Percentiles rank a stretch among this genome's conserved stretches.
phyloP scores from a whole-genome alignment of 2,888 invertebrate species.

The Plemyria rubiginata region DNA sequence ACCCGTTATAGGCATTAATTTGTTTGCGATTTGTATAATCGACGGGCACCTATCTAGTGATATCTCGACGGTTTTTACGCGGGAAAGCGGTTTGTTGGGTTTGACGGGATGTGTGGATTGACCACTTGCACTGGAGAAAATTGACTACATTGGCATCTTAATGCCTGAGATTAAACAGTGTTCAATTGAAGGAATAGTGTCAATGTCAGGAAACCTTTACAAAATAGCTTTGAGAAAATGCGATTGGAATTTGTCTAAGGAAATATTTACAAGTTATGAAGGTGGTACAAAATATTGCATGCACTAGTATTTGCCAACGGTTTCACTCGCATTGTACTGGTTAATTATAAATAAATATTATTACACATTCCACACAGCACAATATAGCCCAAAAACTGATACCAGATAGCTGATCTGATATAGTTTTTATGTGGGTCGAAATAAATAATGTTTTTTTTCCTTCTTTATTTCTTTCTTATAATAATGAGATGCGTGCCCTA shows the following conservation, averaged over 20 bases:
- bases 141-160: constrained; percentile 11
- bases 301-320: too few species aligned
- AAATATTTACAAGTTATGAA: neutral
- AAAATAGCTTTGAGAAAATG: neutral
- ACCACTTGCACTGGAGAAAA: constrained; percentile 28
- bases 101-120: constrained; percentile 26
- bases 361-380: too few species aligned
- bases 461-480: too few species aligned
- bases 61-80: constrained; percentile 24
- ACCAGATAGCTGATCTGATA: too few species aligned
- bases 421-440: too few species aligned
- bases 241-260: neutral
- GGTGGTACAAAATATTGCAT: neutral
- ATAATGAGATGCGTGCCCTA: too few species aligned
- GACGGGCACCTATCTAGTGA: constrained; percentile 3
- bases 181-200: constrained; percentile 14
- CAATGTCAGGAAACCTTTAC: constrained; percentile 21
- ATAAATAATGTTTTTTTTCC: too few species aligned
- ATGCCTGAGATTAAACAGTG: neutral
- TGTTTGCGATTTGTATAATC: neutral
- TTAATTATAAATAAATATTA: too few species aligned
- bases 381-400: too few species aligned
- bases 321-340: too few species aligned
- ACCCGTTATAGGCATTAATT: neutral
- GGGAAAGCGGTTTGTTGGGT: constrained; percentile 27